Conservation (phyloP, 2,797 vertebrate genomes). For the Spatula versicolor region DNA sequence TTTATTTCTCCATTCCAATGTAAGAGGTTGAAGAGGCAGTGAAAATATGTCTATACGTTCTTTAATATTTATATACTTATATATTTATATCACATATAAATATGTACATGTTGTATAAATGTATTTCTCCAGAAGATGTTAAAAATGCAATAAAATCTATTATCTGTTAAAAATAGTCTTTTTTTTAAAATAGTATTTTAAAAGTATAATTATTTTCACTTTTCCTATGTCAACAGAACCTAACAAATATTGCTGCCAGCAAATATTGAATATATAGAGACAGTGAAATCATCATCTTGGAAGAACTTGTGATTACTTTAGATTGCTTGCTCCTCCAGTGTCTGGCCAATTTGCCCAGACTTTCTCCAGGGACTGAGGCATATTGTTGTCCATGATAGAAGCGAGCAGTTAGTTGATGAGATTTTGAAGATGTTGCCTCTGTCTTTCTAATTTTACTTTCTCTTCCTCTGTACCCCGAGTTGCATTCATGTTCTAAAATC, state of each 20-base stretch:
- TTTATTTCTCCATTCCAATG: slow-evolving; percentile 3
- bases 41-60: background rate
- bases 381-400: background rate
- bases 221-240: background rate
- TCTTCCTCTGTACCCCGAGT: background rate
- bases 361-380: background rate
- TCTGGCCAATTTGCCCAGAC: background rate
- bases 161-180: background rate
- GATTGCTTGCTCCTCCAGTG: background rate
- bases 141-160: background rate
- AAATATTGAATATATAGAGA: background rate
- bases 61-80: background rate
- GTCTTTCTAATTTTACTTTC: background rate
- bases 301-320: background rate
- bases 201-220: background rate
- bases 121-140: background rate
- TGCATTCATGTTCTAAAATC: accelerated
- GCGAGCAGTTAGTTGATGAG: background rate
- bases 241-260: background rate
- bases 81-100: background rate
- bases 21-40: slow-evolving; percentile 1
- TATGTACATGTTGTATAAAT: background rate
- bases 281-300: background rate
- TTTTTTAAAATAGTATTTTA: background rate
- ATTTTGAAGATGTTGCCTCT: background rate